Percentiles rank a stretch among this genome's conserved stretches.
These are phyloP conservation scores for Ooceraea biroi DNA, from an alignment of 1,140 invertebrate species.

Conservation along the genomic window DNA sequence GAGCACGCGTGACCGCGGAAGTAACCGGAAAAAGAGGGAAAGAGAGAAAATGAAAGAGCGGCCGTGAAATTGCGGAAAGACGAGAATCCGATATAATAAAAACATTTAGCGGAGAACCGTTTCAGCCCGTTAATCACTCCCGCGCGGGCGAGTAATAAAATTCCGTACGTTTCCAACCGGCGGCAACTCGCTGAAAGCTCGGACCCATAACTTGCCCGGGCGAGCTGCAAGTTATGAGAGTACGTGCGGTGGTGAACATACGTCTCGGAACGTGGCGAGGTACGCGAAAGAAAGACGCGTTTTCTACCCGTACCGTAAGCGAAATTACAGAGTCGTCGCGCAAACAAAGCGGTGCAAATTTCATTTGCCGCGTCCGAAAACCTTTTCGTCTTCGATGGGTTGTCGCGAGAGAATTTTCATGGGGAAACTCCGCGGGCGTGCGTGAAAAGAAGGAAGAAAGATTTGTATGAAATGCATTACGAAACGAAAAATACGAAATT, in stretches of 20 bases:
- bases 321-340: conserved; percentile 12
- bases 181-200: conserved; percentile 34
- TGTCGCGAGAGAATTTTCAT: background rate
- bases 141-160: conserved; percentile 52
- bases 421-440: no score
- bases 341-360: conserved; percentile 27
- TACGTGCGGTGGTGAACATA: conserved; percentile 7
- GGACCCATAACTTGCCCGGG: background rate
- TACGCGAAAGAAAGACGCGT: background rate
- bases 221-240: conserved; percentile 30
- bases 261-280: conserved; percentile 10
- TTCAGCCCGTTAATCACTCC: conserved; percentile 60
- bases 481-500: no score
- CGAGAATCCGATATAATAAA: conserved; percentile 61
- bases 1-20: conserved; percentile 14
- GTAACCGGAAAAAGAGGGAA: background rate
- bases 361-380: background rate
- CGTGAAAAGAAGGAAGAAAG: no score
- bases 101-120: conserved; percentile 55
- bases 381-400: background rate
- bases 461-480: no score
- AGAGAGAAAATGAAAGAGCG: background rate
- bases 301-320: no score
- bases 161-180: conserved; percentile 38
- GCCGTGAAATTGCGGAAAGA: conserved; percentile 33